Evolutionary conservation across 2,113 vertebrate genomes (phyloP).

Genomic region (Perca schrenkii): DNA sequence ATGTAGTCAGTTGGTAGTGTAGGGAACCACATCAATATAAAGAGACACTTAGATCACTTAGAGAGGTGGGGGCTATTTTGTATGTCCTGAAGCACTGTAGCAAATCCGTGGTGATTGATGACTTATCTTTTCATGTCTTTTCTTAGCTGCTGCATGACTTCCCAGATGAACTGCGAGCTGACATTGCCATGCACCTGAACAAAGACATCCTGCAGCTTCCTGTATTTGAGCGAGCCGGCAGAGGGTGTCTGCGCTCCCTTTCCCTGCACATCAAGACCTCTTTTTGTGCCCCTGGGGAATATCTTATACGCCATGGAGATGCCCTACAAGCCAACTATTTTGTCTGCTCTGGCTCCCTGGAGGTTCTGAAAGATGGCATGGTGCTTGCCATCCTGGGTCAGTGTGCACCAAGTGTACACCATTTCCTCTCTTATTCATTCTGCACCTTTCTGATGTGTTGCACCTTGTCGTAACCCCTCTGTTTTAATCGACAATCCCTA

Average conservation of each 20-base stretch:
- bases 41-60: not conserved
- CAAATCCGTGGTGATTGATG: not conserved
- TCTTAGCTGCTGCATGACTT: slow-evolving; percentile 94
- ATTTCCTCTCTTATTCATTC: not conserved
- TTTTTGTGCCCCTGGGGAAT: slow-evolving; percentile 95
- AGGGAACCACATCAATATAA: not conserved
- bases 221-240: slow-evolving; percentile 91
- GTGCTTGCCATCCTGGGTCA: slow-evolving; percentile 96
- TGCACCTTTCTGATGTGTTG: not conserved
- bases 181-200: slow-evolving; percentile 97
- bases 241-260: slow-evolving; percentile 94
- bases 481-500: not conserved
- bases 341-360: slow-evolving; percentile 94
- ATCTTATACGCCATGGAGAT: slow-evolving; percentile 92
- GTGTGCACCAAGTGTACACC: slow-evolving; percentile 45
- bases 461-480: not conserved
- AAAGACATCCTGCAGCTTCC: slow-evolving; percentile 97
- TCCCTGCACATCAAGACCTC: slow-evolving; percentile 97
- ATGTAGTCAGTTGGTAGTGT: not conserved
- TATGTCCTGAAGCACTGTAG: not conserved
- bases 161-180: slow-evolving; percentile 93
- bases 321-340: slow-evolving; percentile 95
- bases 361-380: slow-evolving; percentile 93
- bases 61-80: not conserved
- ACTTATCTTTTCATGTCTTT: not conserved